Conservation (phyloP, 2,888 invertebrate species). For the Eutolmus rufibarbis region DNA sequence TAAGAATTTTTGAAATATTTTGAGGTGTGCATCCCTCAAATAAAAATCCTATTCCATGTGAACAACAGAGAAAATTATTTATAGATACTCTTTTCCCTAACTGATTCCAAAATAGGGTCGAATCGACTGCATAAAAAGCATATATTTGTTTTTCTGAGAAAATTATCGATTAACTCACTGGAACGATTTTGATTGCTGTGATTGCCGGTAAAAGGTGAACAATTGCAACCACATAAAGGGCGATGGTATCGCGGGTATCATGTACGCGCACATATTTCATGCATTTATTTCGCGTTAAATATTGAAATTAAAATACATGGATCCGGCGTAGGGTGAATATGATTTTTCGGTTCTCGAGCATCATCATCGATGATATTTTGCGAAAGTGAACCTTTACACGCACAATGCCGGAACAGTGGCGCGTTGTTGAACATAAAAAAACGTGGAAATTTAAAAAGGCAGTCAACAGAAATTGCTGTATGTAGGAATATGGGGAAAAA, state of each 20-base stretch:
- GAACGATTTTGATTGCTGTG: neutral
- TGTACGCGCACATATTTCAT: slow-evolving; percentile 7
- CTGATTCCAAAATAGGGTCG: neutral
- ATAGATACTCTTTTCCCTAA: neutral
- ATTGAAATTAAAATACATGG: slow-evolving; percentile 27
- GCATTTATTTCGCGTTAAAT: slow-evolving; percentile 25
- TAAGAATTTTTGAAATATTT: neutral
- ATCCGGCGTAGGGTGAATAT: slow-evolving; percentile 33
- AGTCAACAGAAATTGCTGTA: neutral
- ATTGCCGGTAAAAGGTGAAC: slow-evolving; percentile 8
- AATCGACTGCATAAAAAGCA: neutral
- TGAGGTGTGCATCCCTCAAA: neutral
- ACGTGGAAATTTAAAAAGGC: neutral
- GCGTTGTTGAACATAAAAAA: neutral
- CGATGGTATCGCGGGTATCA: neutral
- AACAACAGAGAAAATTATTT: neutral
- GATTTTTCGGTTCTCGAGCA: slow-evolving; percentile 40
- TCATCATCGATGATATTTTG: slow-evolving; percentile 32
- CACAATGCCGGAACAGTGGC: neutral
- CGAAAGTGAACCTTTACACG: neutral
- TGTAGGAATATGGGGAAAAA: neutral
- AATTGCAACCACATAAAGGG: slow-evolving; percentile 18
- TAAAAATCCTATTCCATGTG: neutral
- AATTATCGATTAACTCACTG: neutral
- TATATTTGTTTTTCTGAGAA: neutral